These are phyloP conservation scores for Xerus rutilus DNA, from an alignment of 2,797 vertebrate genomes.

Conservation along the genomic window DNA sequence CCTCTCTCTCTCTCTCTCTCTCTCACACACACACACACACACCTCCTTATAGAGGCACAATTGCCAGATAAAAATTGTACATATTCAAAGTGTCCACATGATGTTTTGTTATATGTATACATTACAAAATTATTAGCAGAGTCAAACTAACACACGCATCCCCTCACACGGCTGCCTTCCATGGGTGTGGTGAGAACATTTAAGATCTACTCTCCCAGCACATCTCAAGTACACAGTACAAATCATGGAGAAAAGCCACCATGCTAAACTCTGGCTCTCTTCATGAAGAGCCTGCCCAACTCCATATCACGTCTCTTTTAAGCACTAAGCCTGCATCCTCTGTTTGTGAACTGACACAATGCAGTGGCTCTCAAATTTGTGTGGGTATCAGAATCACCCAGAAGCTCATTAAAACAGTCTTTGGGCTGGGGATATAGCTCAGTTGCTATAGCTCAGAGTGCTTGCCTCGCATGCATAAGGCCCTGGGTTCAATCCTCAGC, in stretches of 20 bases:
- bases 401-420: neutral
- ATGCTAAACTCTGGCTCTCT: neutral
- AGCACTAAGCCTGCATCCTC: neutral
- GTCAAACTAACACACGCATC: neutral
- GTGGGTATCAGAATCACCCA: neutral
- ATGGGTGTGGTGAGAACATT: neutral
- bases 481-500: no score
- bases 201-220: neutral
- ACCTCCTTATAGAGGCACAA: neutral
- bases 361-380: neutral
- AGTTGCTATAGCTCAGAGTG: no score
- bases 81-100: neutral
- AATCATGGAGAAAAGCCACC: neutral
- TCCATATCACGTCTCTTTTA: neutral
- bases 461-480: no score
- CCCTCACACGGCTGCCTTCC: neutral
- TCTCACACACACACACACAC: no score
- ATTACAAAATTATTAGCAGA: neutral
- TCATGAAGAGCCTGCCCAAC: neutral
- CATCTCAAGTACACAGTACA: neutral
- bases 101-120: neutral
- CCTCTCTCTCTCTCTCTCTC: no score
- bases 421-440: no score
- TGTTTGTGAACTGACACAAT: neutral
- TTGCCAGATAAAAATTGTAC: neutral